These are phyloP conservation scores for Pachymerium ferrugineum DNA, from an alignment of 2,888 invertebrate species.

Conservation along the genomic window DNA sequence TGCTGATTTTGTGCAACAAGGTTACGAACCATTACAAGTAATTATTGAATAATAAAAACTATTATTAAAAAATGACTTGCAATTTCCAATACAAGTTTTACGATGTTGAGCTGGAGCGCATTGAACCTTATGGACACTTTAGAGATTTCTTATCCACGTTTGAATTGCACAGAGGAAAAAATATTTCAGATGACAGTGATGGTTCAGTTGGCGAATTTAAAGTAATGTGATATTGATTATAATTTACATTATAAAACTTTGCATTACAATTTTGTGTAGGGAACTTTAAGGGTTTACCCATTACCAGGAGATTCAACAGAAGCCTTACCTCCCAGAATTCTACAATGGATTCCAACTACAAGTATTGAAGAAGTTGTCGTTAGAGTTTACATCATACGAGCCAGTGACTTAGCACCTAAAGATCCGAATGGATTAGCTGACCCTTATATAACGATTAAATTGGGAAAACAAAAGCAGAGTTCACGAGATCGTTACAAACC, in stretches of 20 bases:
- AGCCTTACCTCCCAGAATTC: slow-evolving; percentile 42
- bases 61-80: neutral
- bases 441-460: slow-evolving; percentile 78
- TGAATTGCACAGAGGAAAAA: slow-evolving; percentile 46
- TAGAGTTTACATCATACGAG: slow-evolving; percentile 77
- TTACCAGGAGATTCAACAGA: slow-evolving; percentile 47
- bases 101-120: slow-evolving; percentile 48
- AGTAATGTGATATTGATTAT: slow-evolving; percentile 43
- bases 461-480: slow-evolving; percentile 73
- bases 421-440: slow-evolving; percentile 75
- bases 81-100: slow-evolving; percentile 41
- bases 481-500: slow-evolving; percentile 87
- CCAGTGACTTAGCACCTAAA: slow-evolving; percentile 81
- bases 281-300: slow-evolving; percentile 49
- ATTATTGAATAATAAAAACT: neutral
- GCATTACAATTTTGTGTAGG: slow-evolving; percentile 42
- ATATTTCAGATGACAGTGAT: slow-evolving; percentile 56
- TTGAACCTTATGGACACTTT: slow-evolving; percentile 46
- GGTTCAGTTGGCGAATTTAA: slow-evolving; percentile 55
- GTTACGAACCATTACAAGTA: slow-evolving; percentile 48
- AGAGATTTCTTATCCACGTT: slow-evolving; percentile 52
- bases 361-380: slow-evolving; percentile 84
- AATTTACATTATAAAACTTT: neutral
- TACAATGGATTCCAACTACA: slow-evolving; percentile 62
- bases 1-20: slow-evolving; percentile 47